phyloP scores from a whole-genome alignment of 2,888 invertebrate species.

The Sphecodes monilicornis region DNA sequence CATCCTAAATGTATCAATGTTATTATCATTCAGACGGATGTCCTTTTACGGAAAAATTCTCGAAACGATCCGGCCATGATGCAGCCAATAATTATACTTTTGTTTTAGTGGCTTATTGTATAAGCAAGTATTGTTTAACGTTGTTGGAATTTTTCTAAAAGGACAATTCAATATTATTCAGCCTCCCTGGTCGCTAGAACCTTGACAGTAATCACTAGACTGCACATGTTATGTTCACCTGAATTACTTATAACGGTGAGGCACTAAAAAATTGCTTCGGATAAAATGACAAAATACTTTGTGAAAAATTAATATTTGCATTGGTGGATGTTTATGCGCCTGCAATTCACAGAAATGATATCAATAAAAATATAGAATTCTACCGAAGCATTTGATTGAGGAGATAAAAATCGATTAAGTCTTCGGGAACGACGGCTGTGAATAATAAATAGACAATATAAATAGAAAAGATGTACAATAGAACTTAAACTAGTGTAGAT shows the following conservation, averaged over 20 bases:
- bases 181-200: not conserved
- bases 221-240: not conserved
- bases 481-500: no score
- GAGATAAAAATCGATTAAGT: no score
- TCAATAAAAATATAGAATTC: not conserved
- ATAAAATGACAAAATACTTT: not conserved
- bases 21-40: not conserved
- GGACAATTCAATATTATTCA: not conserved
- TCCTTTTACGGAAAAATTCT: not conserved
- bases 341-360: not conserved
- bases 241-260: no score
- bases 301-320: not conserved
- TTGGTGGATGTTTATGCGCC: no score
- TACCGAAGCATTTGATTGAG: no score
- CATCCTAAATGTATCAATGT: conserved; percentile 3
- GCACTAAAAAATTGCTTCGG: not conserved
- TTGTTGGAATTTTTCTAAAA: not conserved
- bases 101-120: no score
- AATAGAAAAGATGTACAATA: no score
- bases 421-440: no score
- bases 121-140: not conserved
- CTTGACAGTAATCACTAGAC: not conserved
- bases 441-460: no score
- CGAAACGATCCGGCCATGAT: no score
- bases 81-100: no score